Evolutionary conservation across 2,888 invertebrate species (phyloP).

Genomic region (Busseola fusca): DNA sequence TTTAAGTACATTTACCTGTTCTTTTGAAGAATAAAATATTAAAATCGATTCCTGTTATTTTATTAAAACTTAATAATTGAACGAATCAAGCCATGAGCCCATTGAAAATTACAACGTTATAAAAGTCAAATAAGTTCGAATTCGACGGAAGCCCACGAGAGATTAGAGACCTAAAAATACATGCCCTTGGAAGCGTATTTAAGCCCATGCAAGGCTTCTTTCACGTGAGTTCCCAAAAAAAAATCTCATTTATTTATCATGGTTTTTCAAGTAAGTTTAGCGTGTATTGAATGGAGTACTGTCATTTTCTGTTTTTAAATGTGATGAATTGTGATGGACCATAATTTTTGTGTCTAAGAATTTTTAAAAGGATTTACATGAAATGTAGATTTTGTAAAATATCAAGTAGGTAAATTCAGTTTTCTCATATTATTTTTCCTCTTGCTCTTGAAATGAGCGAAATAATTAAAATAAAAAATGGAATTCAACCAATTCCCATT

Average conservation of each 20-base stretch:
- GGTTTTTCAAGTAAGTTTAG: not conserved
- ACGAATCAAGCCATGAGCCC: not conserved
- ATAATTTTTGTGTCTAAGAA: not conserved
- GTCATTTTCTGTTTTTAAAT: not conserved
- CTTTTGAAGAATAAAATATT: slow-evolving; percentile 46
- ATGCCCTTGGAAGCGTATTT: slow-evolving; percentile 35
- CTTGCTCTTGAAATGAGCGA: not conserved
- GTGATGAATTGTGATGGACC: not conserved
- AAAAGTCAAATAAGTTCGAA: slow-evolving; percentile 17
- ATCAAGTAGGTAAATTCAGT: no score
- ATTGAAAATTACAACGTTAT: slow-evolving; percentile 10
- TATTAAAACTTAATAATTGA: slow-evolving; percentile 18
- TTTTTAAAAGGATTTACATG: not conserved
- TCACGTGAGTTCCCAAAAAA: slow-evolving; percentile 41
- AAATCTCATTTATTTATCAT: slow-evolving; percentile 54
- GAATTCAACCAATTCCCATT: not conserved
- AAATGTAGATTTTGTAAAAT: not conserved
- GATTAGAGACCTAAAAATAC: slow-evolving; percentile 24
- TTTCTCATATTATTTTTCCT: not conserved
- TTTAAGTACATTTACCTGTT: slow-evolving; percentile 47
- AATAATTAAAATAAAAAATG: not conserved
- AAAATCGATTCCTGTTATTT: slow-evolving; percentile 35
- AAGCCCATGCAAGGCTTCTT: slow-evolving; percentile 50
- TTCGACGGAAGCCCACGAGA: slow-evolving; percentile 13
- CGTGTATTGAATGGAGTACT: slow-evolving; percentile 4